A percentile compares a stretch with the other conserved stretches of the same genome.
phyloP scores from a whole-genome alignment of 2,888 invertebrate genomes.

The Steinernema carpocapsae region DNA sequence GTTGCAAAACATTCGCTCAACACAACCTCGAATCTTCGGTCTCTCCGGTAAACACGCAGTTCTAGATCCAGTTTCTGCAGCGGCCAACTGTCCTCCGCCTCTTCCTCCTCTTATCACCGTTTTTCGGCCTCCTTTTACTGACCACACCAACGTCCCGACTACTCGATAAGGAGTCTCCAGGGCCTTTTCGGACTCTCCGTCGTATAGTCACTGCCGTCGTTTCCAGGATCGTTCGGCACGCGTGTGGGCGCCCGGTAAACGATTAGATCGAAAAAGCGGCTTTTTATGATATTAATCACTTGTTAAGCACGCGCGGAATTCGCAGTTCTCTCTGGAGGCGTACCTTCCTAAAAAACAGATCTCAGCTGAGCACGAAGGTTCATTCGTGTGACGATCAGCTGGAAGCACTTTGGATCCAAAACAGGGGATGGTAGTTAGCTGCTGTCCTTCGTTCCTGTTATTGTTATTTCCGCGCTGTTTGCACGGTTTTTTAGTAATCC shows the following conservation, averaged over 20 bases:
- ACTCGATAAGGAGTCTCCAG: slow-evolving; percentile 23
- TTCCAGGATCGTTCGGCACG: not conserved
- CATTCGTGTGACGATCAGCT: too few relatives aligned
- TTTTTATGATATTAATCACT: not conserved
- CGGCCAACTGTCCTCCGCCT: not conserved
- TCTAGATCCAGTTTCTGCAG: too few relatives aligned
- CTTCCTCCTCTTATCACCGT: slow-evolving; percentile 3
- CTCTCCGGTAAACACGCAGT: too few relatives aligned
- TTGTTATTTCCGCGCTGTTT: too few relatives aligned
- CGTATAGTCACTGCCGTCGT: slow-evolving; percentile 6
- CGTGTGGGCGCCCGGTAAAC: not conserved
- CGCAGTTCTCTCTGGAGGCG: not conserved
- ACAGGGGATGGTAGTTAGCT: too few relatives aligned
- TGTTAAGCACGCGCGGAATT: not conserved
- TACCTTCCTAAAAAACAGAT: not conserved
- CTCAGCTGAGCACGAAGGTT: too few relatives aligned
- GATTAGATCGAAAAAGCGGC: not conserved
- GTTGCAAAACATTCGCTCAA: too few relatives aligned
- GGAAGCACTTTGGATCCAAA: too few relatives aligned
- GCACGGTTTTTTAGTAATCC: too few relatives aligned
- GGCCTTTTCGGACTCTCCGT: not conserved
- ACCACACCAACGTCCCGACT: not conserved
- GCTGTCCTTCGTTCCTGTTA: too few relatives aligned
- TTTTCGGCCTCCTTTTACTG: slow-evolving; percentile 8
- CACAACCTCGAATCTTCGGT: too few relatives aligned